Evolutionary conservation across 2,888 invertebrate genomes (phyloP).

Genomic region (Rhamphomyia laevipes): DNA sequence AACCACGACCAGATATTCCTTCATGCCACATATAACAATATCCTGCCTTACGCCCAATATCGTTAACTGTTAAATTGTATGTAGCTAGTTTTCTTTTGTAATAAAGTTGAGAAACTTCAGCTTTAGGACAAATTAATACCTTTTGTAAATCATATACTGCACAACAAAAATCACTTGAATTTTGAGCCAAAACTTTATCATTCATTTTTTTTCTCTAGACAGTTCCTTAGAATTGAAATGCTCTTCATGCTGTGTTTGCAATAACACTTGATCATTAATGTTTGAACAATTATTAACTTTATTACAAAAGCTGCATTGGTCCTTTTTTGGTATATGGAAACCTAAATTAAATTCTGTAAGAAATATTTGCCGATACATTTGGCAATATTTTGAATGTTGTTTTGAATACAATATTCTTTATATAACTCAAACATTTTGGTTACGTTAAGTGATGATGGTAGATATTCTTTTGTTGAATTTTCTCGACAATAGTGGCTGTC

Average conservation of each 20-base stretch:
- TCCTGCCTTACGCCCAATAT: too few species aligned
- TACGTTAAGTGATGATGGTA: background rate
- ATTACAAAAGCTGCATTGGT: conserved; percentile 1
- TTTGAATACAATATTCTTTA: too few species aligned
- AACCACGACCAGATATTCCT: conserved; percentile 1
- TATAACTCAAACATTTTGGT: too few species aligned
- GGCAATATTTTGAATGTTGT: background rate
- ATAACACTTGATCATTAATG: too few species aligned
- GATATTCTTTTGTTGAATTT: background rate
- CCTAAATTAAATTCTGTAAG: background rate
- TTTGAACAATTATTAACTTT: conserved; percentile 1
- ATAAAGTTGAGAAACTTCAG: background rate
- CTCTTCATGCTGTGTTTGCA: too few species aligned
- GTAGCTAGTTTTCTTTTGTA: too few species aligned
- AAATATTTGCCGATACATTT: background rate
- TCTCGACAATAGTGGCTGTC: conserved; percentile 2
- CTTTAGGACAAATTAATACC: background rate
- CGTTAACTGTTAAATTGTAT: too few species aligned
- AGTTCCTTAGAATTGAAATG: too few species aligned
- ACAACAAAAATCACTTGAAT: background rate
- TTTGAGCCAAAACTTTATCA: too few species aligned
- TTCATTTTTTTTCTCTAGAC: too few species aligned
- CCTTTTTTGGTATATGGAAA: conserved; percentile 1
- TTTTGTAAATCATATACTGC: conserved; percentile 1
- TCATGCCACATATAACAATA: conserved; percentile 3